These are phyloP conservation scores for Tetheella fluctuosa DNA, from an alignment of 2,888 invertebrate genomes.

Conservation along the genomic window DNA sequence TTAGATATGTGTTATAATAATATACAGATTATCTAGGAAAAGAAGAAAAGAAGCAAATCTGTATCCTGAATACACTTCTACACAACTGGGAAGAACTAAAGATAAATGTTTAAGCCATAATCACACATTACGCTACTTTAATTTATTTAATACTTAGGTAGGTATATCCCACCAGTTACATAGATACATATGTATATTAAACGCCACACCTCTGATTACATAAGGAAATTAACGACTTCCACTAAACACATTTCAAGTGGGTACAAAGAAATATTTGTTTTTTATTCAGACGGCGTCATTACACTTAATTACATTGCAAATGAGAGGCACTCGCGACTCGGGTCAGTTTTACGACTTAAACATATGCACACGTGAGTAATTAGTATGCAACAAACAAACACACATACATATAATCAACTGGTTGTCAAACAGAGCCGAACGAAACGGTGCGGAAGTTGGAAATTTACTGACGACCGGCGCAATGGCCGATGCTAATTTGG, in stretches of 20 bases:
- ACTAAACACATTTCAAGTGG: not conserved
- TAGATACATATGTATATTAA: too few species aligned
- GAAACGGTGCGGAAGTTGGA: slow-evolving; percentile 53
- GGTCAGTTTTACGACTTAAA: slow-evolving; percentile 31
- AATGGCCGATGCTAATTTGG: slow-evolving; percentile 49
- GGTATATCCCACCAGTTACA: too few species aligned
- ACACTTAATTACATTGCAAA: slow-evolving; percentile 14
- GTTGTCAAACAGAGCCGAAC: slow-evolving; percentile 70
- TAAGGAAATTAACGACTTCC: not conserved
- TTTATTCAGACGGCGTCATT: not conserved
- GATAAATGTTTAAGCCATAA: too few species aligned
- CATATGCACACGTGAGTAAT: slow-evolving; percentile 35
- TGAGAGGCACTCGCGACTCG: not conserved
- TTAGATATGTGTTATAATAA: too few species aligned
- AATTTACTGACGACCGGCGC: slow-evolving; percentile 35
- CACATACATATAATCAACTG: slow-evolving; percentile 39
- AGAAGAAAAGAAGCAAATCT: too few species aligned
- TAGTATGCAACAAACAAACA: slow-evolving; percentile 35
- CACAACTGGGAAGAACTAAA: too few species aligned
- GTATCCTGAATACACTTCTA: too few species aligned
- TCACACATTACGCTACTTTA: too few species aligned
- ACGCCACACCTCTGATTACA: not conserved
- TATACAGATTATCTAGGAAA: too few species aligned
- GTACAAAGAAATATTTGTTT: not conserved
- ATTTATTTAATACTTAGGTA: too few species aligned